Evolutionary conservation across 2,797 vertebrate genomes (phyloP), one percentile per base, ranked within the genome.

Genomic region (Tokudaia tokunoshimensis): DNA sequence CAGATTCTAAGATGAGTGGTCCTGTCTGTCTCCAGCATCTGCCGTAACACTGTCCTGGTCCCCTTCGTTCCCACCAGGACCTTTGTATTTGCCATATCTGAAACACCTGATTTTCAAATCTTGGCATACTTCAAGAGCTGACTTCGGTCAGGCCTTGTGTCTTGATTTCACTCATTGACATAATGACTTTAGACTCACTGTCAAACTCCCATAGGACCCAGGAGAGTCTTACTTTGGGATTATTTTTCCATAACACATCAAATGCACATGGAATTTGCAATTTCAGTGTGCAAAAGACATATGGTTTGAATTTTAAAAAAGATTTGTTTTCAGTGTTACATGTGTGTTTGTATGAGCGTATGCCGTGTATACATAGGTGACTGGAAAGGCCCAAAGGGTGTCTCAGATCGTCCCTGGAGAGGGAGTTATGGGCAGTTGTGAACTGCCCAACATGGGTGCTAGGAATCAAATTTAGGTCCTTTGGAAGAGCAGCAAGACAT

Each of bases 171-270:
- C 6, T 47, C 57, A 79, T 34, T 84, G 76, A 85, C 78, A 70
- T 15, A 24, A 74, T 14, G 8, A n/a, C 34, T 50, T 13, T 20
- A 65, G 29, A 74, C 15, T 41, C 79, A 50, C 37, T 50, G 34
- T 24, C 44, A 94, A 83, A 82, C 67, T 63, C 91, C 17, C 24
- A 3, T 4, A 57, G 50, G n/a, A 9, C 12, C 31, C 89, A 94
- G 26, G 63, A 93, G 50, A 91, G 79, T 75, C 47, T 94, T 90
- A 19, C 52, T 61, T 88, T 94, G 67, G 82, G 85, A 67, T 37
- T 84, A 78, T 85, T 41, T 63, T 82, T 29, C 55, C 19, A 93
- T 79, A 91, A 80, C 50, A 85, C 17, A 47, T 85, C 31, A 95
- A 92, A 97, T 26, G 59, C 10, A 52, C 44, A 89, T 11, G 67